Evolutionary conservation across 2,797 vertebrate species (phyloP).

Genomic region (Channa striata): DNA sequence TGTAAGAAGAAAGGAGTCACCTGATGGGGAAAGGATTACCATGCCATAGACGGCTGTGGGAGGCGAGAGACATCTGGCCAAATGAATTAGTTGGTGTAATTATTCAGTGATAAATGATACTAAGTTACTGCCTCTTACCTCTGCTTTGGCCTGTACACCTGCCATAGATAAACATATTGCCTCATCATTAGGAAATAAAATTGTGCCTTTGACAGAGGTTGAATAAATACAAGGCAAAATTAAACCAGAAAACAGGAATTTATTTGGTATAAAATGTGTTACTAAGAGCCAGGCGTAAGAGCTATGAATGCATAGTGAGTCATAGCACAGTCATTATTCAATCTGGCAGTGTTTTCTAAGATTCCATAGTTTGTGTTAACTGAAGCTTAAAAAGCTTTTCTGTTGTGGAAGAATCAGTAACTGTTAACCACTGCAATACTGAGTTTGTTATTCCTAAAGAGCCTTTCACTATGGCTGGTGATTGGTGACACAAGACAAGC

Average conservation of each 20-base stretch:
- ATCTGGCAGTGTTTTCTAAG: background rate
- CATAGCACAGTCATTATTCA: background rate
- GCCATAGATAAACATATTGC: background rate
- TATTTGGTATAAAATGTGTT: background rate
- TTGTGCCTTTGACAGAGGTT: background rate
- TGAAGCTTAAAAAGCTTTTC: background rate
- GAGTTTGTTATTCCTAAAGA: background rate
- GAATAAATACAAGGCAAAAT: background rate
- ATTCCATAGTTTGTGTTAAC: background rate
- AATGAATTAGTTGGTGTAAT: constrained; percentile 21
- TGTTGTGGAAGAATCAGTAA: background rate
- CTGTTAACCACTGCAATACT: background rate
- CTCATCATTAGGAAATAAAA: background rate
- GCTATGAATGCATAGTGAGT: constrained; percentile 1
- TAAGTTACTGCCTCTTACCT: constrained; percentile 1
- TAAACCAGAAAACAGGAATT: background rate
- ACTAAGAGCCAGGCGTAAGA: background rate
- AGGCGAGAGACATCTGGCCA: constrained; percentile 21
- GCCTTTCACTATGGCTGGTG: background rate
- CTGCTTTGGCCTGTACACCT: background rate
- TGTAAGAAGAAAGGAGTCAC: constrained; percentile 26
- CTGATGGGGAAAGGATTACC: constrained; percentile 40
- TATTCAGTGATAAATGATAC: constrained; percentile 23
- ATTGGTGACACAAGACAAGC: background rate
- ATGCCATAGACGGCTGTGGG: constrained; percentile 7